Percentiles rank a stretch among this genome's conserved stretches.
phyloP scores from a whole-genome alignment of 2,797 vertebrate genomes.

The Thamnophis elegans region DNA sequence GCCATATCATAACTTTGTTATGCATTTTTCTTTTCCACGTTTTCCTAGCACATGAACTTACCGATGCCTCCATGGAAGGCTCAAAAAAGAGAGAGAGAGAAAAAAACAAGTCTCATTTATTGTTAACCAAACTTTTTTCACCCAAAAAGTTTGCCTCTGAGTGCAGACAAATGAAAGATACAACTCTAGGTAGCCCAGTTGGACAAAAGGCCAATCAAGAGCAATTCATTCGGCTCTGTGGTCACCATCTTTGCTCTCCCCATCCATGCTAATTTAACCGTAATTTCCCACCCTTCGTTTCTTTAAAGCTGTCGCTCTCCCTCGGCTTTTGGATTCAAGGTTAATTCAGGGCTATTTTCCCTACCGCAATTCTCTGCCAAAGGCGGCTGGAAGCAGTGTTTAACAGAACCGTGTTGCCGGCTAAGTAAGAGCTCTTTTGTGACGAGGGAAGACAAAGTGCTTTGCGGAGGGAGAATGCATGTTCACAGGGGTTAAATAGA shows the following conservation, averaged over 20 bases:
- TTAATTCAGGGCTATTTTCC: slow-evolving; percentile 61
- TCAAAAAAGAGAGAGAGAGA: background rate
- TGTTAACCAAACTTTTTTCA: background rate
- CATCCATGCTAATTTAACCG: slow-evolving; percentile 34
- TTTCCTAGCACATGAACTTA: too few relatives aligned
- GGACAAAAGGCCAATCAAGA: slow-evolving; percentile 41
- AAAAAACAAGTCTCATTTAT: background rate
- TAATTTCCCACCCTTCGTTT: slow-evolving; percentile 48
- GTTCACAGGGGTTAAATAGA: slow-evolving; percentile 48
- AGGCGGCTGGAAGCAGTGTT: slow-evolving; percentile 46
- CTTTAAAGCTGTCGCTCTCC: slow-evolving; percentile 43
- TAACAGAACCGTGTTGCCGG: slow-evolving; percentile 32
- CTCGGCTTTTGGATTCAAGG: slow-evolving; percentile 46
- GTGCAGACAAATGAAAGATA: background rate
- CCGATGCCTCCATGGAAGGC: background rate
- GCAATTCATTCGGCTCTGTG: background rate
- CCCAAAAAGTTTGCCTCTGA: background rate
- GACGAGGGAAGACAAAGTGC: slow-evolving; percentile 9
- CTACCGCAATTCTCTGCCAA: slow-evolving; percentile 35
- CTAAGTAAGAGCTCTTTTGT: background rate
- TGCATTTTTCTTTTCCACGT: background rate
- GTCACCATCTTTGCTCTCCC: slow-evolving; percentile 6
- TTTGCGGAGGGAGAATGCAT: slow-evolving; percentile 32
- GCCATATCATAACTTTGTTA: background rate
- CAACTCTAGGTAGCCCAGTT: slow-evolving; percentile 8